phyloP scores from a whole-genome alignment of 2,113 vertebrate genomes.

The Procavia capensis region DNA sequence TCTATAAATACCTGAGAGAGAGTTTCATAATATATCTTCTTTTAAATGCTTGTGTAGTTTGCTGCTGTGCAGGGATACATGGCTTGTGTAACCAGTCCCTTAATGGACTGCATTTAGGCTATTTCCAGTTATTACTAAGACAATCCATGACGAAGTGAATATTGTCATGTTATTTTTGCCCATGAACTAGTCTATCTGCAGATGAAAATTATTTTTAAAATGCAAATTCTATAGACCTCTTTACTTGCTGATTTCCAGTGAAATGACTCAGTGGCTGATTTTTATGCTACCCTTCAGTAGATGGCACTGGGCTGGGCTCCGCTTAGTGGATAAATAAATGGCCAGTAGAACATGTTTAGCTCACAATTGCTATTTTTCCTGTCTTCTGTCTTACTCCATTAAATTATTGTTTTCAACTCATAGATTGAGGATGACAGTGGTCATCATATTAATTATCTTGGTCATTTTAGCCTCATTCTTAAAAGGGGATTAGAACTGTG shows the following conservation, averaged over 20 bases:
- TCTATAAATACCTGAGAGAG: neutral
- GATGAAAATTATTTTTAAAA: conserved; percentile 45
- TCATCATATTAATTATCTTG: neutral
- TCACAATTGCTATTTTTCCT: conserved; percentile 9
- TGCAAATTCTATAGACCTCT: neutral
- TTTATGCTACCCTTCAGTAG: neutral
- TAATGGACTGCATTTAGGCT: neutral
- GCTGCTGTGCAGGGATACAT: neutral
- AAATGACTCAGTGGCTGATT: neutral
- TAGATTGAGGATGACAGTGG: neutral
- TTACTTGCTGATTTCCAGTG: neutral
- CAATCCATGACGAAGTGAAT: neutral
- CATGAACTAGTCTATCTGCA: neutral
- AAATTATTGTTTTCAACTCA: neutral
- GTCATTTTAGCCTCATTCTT: neutral
- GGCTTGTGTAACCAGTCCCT: neutral
- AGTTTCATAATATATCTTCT: neutral
- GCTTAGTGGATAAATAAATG: neutral
- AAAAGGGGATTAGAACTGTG: neutral
- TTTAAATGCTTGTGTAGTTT: neutral
- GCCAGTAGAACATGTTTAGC: neutral
- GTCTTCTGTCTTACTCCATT: neutral
- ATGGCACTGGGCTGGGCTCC: too few species aligned
- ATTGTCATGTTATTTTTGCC: neutral
- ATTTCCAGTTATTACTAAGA: neutral